These are phyloP conservation scores for Paratilapia polleni DNA, from an alignment of 2,113 vertebrate genomes.

Conservation along the genomic window DNA sequence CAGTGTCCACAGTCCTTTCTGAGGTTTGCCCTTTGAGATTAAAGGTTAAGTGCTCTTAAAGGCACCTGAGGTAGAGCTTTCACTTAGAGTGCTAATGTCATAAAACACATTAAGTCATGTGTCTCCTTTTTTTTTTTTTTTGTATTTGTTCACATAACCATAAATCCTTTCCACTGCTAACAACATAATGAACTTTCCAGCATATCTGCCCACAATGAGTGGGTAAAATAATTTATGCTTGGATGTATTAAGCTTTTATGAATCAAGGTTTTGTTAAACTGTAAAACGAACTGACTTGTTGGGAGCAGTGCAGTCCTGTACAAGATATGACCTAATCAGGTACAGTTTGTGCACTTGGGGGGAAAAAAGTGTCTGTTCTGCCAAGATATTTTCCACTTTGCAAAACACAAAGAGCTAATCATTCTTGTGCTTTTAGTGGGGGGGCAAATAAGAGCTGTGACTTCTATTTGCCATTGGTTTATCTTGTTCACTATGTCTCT, in stretches of 20 bases:
- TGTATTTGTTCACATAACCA: slow-evolving; percentile 35
- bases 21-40: slow-evolving; percentile 6
- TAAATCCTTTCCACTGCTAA: slow-evolving; percentile 17
- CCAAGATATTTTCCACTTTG: slow-evolving; percentile 20
- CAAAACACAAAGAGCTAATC: slow-evolving; percentile 47
- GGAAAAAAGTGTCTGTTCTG: slow-evolving; percentile 26
- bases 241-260: slow-evolving; percentile 23
- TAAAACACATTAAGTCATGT: slow-evolving; percentile 20
- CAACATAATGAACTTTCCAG: slow-evolving; percentile 49
- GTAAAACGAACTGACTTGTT: slow-evolving; percentile 17
- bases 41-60: slow-evolving; percentile 32
- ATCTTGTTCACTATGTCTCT: slow-evolving; percentile 23
- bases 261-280: slow-evolving; percentile 34
- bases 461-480: neutral
- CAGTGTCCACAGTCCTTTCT: neutral
- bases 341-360: slow-evolving; percentile 4
- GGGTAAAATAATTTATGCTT: slow-evolving; percentile 23
- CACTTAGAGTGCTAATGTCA: slow-evolving; percentile 28
- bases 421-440: slow-evolving; percentile 23
- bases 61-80: slow-evolving; percentile 18
- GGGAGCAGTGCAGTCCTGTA: neutral
- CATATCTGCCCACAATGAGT: slow-evolving; percentile 17
- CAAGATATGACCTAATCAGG: slow-evolving; percentile 36
- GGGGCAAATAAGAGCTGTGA: slow-evolving; percentile 17
- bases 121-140: slow-evolving; percentile 19